Evolutionary conservation across 2,888 invertebrate species (phyloP).

Genomic region (Clanis bilineata): DNA sequence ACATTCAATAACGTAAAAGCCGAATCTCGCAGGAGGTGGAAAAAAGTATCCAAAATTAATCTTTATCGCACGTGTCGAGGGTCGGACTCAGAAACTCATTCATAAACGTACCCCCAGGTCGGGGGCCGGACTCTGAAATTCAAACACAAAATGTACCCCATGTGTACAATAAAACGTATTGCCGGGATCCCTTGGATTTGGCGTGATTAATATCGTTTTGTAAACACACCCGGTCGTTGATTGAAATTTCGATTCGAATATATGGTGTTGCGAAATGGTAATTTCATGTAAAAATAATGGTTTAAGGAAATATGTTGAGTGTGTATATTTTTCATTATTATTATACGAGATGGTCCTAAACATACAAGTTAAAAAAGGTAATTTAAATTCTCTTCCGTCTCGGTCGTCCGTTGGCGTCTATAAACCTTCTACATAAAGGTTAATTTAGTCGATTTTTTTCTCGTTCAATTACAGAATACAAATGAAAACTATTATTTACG

Average conservation of each 20-base stretch:
- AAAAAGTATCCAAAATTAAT: slow-evolving; percentile 18
- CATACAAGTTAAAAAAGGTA: too few relatives aligned
- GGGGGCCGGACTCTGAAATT: slow-evolving; percentile 12
- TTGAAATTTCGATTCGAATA: slow-evolving; percentile 22
- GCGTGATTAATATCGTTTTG: slow-evolving; percentile 52
- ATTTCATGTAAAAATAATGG: background rate
- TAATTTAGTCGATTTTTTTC: too few relatives aligned
- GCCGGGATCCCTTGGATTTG: slow-evolving; percentile 44
- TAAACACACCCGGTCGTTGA: slow-evolving; percentile 41
- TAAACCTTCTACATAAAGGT: too few relatives aligned
- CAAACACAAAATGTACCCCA: slow-evolving; percentile 50
- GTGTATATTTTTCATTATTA: background rate
- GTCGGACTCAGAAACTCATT: slow-evolving; percentile 26
- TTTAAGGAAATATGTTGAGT: background rate
- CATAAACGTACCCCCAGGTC: slow-evolving; percentile 22
- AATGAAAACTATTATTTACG: too few relatives aligned
- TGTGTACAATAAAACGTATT: slow-evolving; percentile 55
- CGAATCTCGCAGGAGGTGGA: background rate
- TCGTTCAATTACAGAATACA: too few relatives aligned
- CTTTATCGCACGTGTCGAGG: slow-evolving; percentile 14
- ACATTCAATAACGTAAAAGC: slow-evolving; percentile 4
- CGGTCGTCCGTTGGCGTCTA: too few relatives aligned
- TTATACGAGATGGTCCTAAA: too few relatives aligned
- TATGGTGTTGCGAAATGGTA: slow-evolving; percentile 22
- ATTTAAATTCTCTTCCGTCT: too few relatives aligned